A percentile compares a stretch with the other conserved stretches of the same genome.
phyloP scores from a whole-genome alignment of 1,140 invertebrate species.

The Holcopasites calliopsidis region DNA sequence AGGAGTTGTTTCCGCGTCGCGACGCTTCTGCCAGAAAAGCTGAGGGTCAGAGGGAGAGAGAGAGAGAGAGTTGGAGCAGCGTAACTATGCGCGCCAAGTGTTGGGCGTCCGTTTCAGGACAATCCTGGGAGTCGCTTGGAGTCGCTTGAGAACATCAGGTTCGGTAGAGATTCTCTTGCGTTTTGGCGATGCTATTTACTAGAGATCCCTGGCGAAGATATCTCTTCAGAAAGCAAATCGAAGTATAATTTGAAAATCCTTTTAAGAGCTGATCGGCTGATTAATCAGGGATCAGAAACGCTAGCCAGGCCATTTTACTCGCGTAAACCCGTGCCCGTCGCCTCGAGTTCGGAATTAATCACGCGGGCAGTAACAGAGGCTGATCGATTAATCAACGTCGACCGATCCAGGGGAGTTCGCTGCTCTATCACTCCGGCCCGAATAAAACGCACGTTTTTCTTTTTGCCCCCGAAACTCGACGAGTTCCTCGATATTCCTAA shows the following conservation, averaged over 20 bases:
- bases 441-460: not conserved
- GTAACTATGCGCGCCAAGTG: slow-evolving; percentile 17
- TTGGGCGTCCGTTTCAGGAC: not conserved
- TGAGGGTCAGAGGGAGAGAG: too few relatives aligned
- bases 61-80: not conserved
- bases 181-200: too few relatives aligned
- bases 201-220: too few relatives aligned
- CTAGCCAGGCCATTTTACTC: not conserved
- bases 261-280: not conserved
- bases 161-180: not conserved
- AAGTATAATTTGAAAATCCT: not conserved
- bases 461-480: not conserved
- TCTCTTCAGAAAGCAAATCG: not conserved
- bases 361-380: too few relatives aligned
- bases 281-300: not conserved
- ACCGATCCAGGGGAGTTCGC: not conserved
- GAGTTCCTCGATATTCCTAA: not conserved
- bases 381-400: not conserved
- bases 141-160: not conserved
- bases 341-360: not conserved
- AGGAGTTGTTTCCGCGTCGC: slow-evolving; percentile 1
- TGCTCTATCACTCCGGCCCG: not conserved
- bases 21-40: not conserved
- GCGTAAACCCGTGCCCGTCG: not conserved
- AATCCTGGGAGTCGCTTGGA: not conserved